phyloP scores from a whole-genome alignment of 2,113 vertebrate species.

The Xenopus borealis region DNA sequence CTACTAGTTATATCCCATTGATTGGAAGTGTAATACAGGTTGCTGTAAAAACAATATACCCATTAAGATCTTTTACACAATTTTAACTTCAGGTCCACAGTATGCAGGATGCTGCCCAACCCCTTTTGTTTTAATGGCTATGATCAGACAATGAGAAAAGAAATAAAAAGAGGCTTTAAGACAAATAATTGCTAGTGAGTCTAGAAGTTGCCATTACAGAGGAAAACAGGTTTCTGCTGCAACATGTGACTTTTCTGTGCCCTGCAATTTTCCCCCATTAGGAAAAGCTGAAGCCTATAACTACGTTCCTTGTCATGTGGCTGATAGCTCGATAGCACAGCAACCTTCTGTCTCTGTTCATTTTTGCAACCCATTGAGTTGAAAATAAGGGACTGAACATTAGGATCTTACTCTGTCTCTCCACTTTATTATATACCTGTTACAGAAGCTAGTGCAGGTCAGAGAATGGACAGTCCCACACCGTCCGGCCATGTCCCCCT shows the following conservation, averaged over 20 bases:
- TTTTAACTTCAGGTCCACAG: not conserved
- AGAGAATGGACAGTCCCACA: not conserved
- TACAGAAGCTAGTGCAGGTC: not conserved
- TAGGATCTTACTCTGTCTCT: not conserved
- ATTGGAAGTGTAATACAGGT: not conserved
- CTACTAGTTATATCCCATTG: not conserved
- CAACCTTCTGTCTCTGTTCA: no score
- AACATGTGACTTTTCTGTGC: not conserved
- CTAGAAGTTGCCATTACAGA: not conserved
- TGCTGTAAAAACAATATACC: not conserved
- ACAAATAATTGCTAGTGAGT: conserved; percentile 15
- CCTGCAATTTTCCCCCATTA: conserved; percentile 28
- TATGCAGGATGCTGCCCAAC: not conserved
- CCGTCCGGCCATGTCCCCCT: not conserved
- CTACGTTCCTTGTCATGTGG: not conserved
- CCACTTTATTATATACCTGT: not conserved
- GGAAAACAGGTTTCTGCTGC: not conserved
- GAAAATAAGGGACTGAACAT: no score
- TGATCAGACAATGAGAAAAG: not conserved
- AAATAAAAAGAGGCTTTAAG: not conserved
- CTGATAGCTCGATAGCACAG: no score
- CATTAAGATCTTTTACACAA: not conserved
- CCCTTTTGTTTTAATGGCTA: not conserved
- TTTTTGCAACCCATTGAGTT: no score
- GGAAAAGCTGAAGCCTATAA: conserved; percentile 6